Evolutionary conservation across 2,113 vertebrate species (phyloP), one percentile per base, ranked within the genome.

Genomic region (Rhinolophus sinicus): DNA sequence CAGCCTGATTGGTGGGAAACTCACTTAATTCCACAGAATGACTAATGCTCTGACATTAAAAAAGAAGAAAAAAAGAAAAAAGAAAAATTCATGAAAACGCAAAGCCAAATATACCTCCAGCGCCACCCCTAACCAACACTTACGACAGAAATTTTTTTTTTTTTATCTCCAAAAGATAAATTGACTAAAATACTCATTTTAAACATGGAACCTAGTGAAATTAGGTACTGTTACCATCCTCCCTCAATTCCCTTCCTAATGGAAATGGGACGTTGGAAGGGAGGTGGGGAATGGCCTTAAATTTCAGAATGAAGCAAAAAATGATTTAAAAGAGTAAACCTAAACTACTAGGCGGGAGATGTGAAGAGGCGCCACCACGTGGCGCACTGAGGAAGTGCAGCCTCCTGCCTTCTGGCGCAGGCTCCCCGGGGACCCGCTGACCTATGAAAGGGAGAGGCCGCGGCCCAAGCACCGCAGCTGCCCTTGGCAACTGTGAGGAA

Each of bases 321-420:
- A 76, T 40, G 73, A 77, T 73, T 88, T 88, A 56, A 84, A 86
- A 58, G 72, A 67, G 40, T 83, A 96, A 96, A 70, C 58, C 65
- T 87, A 40, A 95, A n/a, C 52, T 69, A 24, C 22, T 33, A 95
- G 52, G 70, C 50, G 96, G 95, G 91, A 40, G 76, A 98, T 92
- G 88, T 96, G 95, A 95, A 95, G 97, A 98, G 65, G 85, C 87
- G 84, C 88, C 87, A 97, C 94, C 90, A 97, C 89, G 94, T 88
- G 96, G 97, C 52, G 9, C 0, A n/a, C 4, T 75, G 5, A 24
- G 44, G 64, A 97, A 97, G 65, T 95, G 88, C 95, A 96, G 89
- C 13, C 84, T 96, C 60, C 58, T 93, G 60, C 4, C 19, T 22
- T 73, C 21, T 1, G 30, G 83, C 24, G 1, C 3, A 33, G 75